Percentiles rank a stretch among this genome's conserved stretches.
phyloP scores from a whole-genome alignment of 2,888 invertebrate genomes.

The Clanis bilineata region DNA sequence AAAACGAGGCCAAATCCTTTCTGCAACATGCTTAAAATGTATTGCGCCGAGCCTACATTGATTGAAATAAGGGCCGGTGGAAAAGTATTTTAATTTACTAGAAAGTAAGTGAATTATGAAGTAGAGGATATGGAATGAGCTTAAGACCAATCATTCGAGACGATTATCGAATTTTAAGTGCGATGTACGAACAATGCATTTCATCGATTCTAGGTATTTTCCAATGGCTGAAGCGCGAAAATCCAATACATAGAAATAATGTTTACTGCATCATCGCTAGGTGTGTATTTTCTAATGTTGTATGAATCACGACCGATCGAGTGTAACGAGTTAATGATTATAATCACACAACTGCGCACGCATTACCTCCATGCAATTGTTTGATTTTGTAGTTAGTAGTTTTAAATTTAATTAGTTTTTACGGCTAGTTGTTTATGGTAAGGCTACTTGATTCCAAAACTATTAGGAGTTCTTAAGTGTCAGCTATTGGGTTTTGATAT shows the following conservation, averaged over 20 bases:
- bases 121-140: neutral
- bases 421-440: neutral
- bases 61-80: too few relatives aligned
- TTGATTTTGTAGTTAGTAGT: neutral
- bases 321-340: constrained; percentile 3
- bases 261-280: neutral
- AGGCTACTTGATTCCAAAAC: neutral
- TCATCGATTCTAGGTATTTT: neutral
- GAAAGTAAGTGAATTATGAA: neutral
- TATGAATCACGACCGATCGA: constrained; percentile 4
- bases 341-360: constrained; percentile 5
- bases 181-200: neutral
- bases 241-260: neutral
- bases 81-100: too few relatives aligned
- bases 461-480: neutral
- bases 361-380: neutral
- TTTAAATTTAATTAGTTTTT: constrained; percentile 6
- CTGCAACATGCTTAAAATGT: too few relatives aligned
- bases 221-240: neutral
- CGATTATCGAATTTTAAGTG: neutral
- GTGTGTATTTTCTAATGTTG: constrained; percentile 11
- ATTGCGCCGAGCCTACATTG: too few relatives aligned
- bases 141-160: neutral
- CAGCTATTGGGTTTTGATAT: constrained; percentile 6
- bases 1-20: too few relatives aligned